phyloP scores from a whole-genome alignment of 2,888 invertebrate genomes.

The Mesopsocus fuscifrons region DNA sequence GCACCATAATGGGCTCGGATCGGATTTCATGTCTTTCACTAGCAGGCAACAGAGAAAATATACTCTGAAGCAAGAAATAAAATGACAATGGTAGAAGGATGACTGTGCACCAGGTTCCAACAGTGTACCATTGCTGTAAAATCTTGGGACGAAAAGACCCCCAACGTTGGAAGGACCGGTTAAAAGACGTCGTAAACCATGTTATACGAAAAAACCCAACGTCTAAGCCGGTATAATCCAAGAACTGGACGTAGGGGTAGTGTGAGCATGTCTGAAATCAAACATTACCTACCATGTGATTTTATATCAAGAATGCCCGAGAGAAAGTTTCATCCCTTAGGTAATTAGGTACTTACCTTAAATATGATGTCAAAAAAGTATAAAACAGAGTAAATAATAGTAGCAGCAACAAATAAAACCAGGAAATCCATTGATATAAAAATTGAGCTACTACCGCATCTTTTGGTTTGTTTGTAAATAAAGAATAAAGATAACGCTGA shows the following conservation, averaged over 20 bases:
- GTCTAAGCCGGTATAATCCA: constrained; percentile 55
- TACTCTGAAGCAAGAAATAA: constrained; percentile 24
- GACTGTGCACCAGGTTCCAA: constrained; percentile 39
- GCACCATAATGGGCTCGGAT: constrained; percentile 21
- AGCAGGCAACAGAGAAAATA: constrained; percentile 20
- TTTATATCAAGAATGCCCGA: background rate
- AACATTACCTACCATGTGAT: constrained; percentile 12
- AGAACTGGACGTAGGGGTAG: constrained; percentile 57
- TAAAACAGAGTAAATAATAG: constrained; percentile 43
- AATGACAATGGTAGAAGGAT: constrained; percentile 45
- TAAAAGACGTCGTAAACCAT: constrained; percentile 64
- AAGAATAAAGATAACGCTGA: background rate
- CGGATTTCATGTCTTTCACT: constrained; percentile 13
- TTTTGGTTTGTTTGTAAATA: background rate
- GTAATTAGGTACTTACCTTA: constrained; percentile 34
- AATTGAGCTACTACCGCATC: background rate
- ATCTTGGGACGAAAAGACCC: constrained; percentile 40
- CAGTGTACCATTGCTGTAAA: constrained; percentile 49
- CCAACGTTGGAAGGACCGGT: constrained; percentile 54
- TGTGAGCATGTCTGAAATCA: constrained; percentile 60
- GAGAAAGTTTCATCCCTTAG: background rate
- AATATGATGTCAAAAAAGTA: constrained; percentile 70
- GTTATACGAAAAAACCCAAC: constrained; percentile 49
- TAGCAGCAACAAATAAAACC: constrained; percentile 37
- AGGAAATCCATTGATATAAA: constrained; percentile 29